A percentile compares a stretch with the other conserved stretches of the same genome.
Conservation (phyloP, 2,797 vertebrate genomes). For the Bradypus variegatus region DNA sequence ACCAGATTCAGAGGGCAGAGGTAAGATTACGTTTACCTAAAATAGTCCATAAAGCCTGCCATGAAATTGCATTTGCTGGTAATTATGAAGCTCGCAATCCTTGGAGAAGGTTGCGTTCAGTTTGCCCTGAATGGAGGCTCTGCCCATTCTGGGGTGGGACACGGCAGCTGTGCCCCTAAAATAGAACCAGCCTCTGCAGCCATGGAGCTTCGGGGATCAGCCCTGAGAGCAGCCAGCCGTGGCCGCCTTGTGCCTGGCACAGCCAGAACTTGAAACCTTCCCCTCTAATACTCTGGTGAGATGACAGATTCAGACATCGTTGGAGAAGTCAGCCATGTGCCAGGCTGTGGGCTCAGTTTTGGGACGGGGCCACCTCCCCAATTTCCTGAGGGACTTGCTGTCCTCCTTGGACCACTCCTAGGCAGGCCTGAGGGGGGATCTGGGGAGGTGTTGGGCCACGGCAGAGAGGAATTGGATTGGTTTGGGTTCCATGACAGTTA, state of each 20-base stretch:
- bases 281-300: no score
- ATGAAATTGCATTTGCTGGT: neutral
- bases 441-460: rapidly evolving
- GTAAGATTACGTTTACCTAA: neutral
- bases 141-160: rapidly evolving
- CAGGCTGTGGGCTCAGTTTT: neutral
- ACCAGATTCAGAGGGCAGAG: neutral
- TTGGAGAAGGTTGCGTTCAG: rapidly evolving
- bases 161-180: rapidly evolving
- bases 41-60: rapidly evolving
- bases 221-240: rapidly evolving
- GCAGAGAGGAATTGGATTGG: neutral
- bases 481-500: neutral
- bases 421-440: rapidly evolving
- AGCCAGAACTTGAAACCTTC: neutral
- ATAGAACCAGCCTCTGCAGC: neutral
- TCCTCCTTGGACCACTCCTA: neutral
- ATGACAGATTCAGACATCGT: no score
- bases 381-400: neutral
- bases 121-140: rapidly evolving
- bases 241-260: rapidly evolving
- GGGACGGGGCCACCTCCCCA: rapidly evolving
- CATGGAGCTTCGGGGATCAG: rapidly evolving
- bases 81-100: neutral
- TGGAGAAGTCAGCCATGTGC: neutral